Percentiles rank a stretch among this genome's conserved stretches.
phyloP scores from a whole-genome alignment of 2,113 vertebrate genomes.

The Ptilonorhynchus violaceus region DNA sequence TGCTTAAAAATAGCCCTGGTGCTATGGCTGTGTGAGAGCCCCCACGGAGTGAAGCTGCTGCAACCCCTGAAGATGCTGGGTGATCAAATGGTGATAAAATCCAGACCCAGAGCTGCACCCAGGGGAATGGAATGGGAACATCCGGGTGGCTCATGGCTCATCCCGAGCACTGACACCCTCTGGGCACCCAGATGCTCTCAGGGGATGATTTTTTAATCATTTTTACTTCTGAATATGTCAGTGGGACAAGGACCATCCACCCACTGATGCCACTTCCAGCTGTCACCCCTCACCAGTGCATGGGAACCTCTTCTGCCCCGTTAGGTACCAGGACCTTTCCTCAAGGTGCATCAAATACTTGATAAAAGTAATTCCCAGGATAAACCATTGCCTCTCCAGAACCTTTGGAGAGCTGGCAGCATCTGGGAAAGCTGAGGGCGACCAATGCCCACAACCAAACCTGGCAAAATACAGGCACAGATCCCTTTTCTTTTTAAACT shows the following conservation, averaged over 20 bases:
- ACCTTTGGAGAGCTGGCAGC: background rate
- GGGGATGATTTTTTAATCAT: rapidly evolving
- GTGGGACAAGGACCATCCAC: background rate
- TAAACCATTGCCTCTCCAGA: background rate
- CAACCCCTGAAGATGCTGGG: background rate
- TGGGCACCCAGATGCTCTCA: background rate
- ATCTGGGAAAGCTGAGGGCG: background rate
- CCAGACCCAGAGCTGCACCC: background rate
- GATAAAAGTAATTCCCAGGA: background rate
- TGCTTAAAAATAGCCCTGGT: background rate
- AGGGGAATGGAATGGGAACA: background rate
- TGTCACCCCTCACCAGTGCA: rapidly evolving
- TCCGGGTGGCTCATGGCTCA: background rate
- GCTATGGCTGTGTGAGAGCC: background rate
- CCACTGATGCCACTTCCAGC: background rate
- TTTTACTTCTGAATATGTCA: background rate
- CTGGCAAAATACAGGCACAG: background rate
- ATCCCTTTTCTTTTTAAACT: background rate
- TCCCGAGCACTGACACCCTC: background rate
- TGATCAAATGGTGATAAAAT: background rate
- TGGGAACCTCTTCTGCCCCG: rapidly evolving
- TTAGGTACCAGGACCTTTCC: background rate
- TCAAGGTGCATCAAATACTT: background rate
- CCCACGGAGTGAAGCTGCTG: rapidly evolving
- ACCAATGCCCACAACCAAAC: rapidly evolving